A percentile compares a stretch with the other conserved stretches of the same genome.
phyloP scores from a whole-genome alignment of 1,140 invertebrate species.

The Drosophila yakuba region DNA sequence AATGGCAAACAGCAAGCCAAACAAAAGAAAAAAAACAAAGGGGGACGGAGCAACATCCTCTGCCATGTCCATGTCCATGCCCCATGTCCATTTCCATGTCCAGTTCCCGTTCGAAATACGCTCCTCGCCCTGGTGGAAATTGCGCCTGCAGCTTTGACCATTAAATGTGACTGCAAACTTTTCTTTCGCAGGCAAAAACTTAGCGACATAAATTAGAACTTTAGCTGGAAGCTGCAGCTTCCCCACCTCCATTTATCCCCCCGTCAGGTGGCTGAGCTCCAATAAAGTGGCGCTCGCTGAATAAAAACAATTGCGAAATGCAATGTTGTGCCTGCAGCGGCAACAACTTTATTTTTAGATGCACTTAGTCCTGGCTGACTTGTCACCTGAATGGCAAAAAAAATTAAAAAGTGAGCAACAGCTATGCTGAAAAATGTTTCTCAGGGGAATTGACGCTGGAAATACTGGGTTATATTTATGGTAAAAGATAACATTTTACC shows the following conservation, averaged over 20 bases:
- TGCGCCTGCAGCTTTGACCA: slow-evolving; percentile 39
- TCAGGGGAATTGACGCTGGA: not conserved
- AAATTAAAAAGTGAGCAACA: slow-evolving; percentile 18
- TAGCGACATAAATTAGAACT: slow-evolving; percentile 74
- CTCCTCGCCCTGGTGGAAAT: slow-evolving; percentile 7
- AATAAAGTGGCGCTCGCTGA: slow-evolving; percentile 21
- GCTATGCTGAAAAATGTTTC: not conserved
- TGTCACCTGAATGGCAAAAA: slow-evolving; percentile 17
- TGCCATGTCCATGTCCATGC: slow-evolving; percentile 16
- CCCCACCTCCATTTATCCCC: slow-evolving; percentile 6
- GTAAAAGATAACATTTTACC: not conserved
- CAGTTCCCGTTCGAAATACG: slow-evolving; percentile 2
- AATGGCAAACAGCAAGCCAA: slow-evolving; percentile 12
- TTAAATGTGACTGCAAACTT: slow-evolving; percentile 62
- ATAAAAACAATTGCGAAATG: slow-evolving; percentile 62
- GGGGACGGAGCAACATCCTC: slow-evolving; percentile 23
- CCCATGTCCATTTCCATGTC: slow-evolving; percentile 17
- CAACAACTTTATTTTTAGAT: slow-evolving; percentile 45
- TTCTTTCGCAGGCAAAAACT: slow-evolving; percentile 40
- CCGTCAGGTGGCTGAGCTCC: slow-evolving; percentile 16
- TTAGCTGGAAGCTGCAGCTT: slow-evolving; percentile 18
- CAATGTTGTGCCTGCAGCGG: slow-evolving; percentile 46
- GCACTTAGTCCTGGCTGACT: slow-evolving; percentile 44
- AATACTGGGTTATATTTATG: not conserved
- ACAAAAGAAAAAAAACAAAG: not conserved